phyloP scores from a whole-genome alignment of 2,113 vertebrate genomes.

The Petromus typicus region DNA sequence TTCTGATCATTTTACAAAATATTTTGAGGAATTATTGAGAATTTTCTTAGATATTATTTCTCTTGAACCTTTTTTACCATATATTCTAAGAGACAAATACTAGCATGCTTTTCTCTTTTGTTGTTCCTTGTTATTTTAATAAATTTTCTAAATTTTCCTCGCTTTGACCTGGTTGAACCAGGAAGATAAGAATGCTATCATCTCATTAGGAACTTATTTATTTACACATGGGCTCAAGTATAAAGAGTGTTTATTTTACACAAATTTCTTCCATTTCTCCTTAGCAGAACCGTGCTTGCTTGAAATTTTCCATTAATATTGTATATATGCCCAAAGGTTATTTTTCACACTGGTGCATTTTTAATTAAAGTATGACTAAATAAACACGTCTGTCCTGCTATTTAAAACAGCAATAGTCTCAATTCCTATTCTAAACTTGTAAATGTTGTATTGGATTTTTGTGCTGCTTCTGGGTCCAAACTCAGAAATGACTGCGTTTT shows the following conservation, averaged over 20 bases:
- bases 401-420: constrained; percentile 35
- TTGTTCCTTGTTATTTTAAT: constrained; percentile 49
- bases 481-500: constrained; percentile 57
- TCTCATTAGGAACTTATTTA: neutral
- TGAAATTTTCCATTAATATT: constrained; percentile 63
- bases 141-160: neutral
- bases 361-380: constrained; percentile 53
- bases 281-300: constrained; percentile 17
- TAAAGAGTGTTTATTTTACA: neutral
- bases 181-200: neutral
- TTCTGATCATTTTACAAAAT: neutral
- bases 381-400: neutral
- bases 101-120: constrained; percentile 11
- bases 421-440: constrained; percentile 60
- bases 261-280: neutral
- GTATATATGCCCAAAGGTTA: neutral
- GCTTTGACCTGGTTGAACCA: neutral
- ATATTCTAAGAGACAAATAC: neutral
- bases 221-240: neutral
- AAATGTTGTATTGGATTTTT: constrained; percentile 31
- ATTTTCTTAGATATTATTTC: neutral
- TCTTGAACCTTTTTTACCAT: neutral
- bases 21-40: neutral
- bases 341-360: constrained; percentile 58
- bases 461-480: constrained; percentile 36